These are phyloP conservation scores for Drosophila sproati DNA, from an alignment of 1,140 invertebrate genomes.

Conservation along the genomic window DNA sequence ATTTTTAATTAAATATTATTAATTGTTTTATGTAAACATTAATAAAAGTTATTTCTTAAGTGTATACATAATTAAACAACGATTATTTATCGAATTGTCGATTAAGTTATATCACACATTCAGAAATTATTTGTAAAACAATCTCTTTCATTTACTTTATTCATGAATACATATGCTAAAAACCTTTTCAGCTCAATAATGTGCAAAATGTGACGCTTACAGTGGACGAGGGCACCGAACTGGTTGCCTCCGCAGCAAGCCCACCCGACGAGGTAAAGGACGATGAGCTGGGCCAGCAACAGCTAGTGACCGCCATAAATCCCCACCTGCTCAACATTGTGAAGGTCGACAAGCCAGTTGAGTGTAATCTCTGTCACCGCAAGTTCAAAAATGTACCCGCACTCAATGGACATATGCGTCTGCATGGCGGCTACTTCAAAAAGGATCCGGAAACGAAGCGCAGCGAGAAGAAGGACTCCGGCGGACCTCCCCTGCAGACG, in stretches of 20 bases:
- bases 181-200: conserved; percentile 68
- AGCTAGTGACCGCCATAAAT: conserved; percentile 82
- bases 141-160: too few relatives aligned
- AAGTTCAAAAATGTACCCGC: conserved; percentile 99
- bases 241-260: conserved; percentile 44
- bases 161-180: conserved; percentile 2
- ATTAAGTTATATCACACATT: too few relatives aligned
- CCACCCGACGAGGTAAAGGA: conserved; percentile 77
- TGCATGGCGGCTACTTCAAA: conserved; percentile 98
- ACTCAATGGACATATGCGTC: conserved; percentile 97
- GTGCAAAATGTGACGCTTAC: conserved; percentile 77
- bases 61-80: too few relatives aligned
- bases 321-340: conserved; percentile 85
- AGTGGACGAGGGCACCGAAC: conserved; percentile 76
- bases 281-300: conserved; percentile 78
- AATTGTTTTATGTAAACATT: too few relatives aligned
- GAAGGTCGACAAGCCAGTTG: conserved; percentile 91
- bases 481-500: conserved; percentile 93
- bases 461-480: conserved; percentile 92
- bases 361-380: conserved; percentile 96
- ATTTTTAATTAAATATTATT: too few relatives aligned
- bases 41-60: too few relatives aligned
- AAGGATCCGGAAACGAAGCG: conserved; percentile 96
- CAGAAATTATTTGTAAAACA: too few relatives aligned
- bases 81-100: too few relatives aligned